Conservation (phyloP, 2,113 vertebrate species). For the Myocastor coypus region DNA sequence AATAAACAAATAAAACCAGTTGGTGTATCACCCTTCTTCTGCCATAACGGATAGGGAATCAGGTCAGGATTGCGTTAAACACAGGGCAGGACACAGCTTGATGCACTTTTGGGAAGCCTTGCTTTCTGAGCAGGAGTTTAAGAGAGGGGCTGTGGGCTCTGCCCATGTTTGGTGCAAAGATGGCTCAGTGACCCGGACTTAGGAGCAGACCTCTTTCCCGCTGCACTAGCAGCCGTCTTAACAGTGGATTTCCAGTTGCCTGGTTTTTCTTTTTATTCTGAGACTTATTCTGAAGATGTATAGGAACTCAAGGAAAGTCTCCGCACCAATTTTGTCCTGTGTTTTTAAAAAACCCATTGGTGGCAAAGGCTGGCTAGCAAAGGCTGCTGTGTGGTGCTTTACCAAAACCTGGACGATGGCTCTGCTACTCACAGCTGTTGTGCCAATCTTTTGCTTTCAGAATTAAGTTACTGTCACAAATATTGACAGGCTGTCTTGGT, state of each 20-base stretch:
- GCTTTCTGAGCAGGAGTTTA: neutral
- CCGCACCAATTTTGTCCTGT: neutral
- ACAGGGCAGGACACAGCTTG: neutral
- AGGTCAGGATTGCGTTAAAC: neutral
- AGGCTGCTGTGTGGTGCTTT: neutral
- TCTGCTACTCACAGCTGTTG: neutral
- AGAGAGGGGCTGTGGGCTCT: neutral
- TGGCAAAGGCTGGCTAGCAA: too few species aligned
- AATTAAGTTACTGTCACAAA: neutral
- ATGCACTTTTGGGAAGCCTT: neutral
- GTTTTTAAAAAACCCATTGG: neutral
- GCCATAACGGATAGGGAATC: neutral
- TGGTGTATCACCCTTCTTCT: neutral
- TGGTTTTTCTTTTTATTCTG: neutral
- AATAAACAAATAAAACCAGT: neutral
- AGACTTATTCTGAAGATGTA: conserved; percentile 29
- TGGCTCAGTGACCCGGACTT: neutral
- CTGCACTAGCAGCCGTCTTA: neutral
- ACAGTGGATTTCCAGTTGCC: neutral
- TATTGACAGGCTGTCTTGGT: neutral
- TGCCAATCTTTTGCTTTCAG: neutral
- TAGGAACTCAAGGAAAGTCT: conserved; percentile 3
- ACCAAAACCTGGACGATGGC: neutral
- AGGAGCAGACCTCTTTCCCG: neutral
- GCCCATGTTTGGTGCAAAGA: neutral